Conservation (phyloP, 1,140 invertebrate species). For the Drosophila malerkotliana region DNA sequence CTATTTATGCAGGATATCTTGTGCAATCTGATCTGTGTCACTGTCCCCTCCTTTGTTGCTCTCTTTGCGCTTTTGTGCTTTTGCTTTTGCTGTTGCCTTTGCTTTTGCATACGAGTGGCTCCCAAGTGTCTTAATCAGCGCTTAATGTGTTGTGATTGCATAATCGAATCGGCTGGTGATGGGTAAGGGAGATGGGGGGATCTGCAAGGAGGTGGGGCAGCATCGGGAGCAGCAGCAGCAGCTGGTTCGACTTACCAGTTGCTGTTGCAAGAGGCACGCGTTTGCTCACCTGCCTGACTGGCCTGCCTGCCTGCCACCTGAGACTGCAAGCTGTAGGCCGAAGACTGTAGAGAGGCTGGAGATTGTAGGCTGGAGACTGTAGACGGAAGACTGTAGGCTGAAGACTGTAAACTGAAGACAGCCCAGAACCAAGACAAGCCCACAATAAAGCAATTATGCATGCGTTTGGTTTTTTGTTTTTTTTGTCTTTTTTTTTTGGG, state of each 20-base stretch:
- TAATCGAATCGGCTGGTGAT: slow-evolving; percentile 36
- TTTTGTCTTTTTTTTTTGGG: background rate
- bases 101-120: slow-evolving; percentile 32
- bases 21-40: slow-evolving; percentile 40
- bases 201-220: background rate
- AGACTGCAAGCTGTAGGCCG: background rate
- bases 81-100: background rate
- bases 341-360: background rate
- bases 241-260: slow-evolving; percentile 6
- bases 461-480: background rate
- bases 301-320: slow-evolving; percentile 15
- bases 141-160: slow-evolving; percentile 73
- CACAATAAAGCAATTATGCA: slow-evolving; percentile 28
- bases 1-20: slow-evolving; percentile 15
- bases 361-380: background rate
- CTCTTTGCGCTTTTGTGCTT: slow-evolving; percentile 5
- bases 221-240: background rate
- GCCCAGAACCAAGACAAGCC: background rate
- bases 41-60: slow-evolving; percentile 3
- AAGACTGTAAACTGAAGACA: background rate
- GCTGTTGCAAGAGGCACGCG: slow-evolving; percentile 23
- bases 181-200: background rate
- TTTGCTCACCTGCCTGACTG: background rate
- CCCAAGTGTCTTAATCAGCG: slow-evolving; percentile 69
- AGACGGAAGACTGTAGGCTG: background rate